Conservation (phyloP, 2,797 vertebrate species). For the Melanotaenia boesemani region DNA sequence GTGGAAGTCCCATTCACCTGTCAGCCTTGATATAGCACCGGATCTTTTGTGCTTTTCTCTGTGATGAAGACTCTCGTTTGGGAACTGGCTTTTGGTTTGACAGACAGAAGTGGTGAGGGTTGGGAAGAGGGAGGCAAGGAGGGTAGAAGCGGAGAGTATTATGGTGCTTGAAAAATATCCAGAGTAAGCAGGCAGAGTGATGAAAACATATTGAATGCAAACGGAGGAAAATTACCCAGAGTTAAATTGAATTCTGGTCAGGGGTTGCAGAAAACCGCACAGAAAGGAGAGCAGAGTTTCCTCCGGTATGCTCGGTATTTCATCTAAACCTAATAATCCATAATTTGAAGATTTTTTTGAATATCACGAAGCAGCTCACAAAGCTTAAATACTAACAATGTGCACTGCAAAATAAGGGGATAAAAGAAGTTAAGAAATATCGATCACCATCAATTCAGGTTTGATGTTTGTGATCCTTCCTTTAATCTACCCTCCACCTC, state of each 20-base stretch:
- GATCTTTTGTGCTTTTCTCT: conserved; percentile 65
- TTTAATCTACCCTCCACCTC: conserved; percentile 15
- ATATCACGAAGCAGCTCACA: conserved; percentile 33
- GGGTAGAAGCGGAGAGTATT: not conserved
- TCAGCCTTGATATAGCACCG: conserved; percentile 57
- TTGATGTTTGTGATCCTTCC: conserved; percentile 45
- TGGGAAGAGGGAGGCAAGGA: not conserved
- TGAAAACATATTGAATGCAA: conserved; percentile 72
- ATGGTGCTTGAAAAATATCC: conserved; percentile 52
- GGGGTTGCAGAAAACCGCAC: conserved; percentile 49
- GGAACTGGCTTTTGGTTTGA: conserved; percentile 67
- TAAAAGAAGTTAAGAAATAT: conserved; percentile 32
- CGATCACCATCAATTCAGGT: conserved; percentile 26
- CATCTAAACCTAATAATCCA: conserved; percentile 15
- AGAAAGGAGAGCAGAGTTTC: conserved; percentile 15
- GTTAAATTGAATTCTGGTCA: conserved; percentile 74
- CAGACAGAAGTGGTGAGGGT: conserved; percentile 29
- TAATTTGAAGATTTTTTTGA: conserved; percentile 37
- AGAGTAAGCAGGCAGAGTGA: conserved; percentile 67
- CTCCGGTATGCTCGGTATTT: conserved; percentile 14
- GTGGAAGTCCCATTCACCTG: conserved; percentile 73
- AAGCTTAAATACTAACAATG: conserved; percentile 54
- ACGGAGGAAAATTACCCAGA: conserved; percentile 65
- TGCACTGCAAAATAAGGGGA: conserved; percentile 23
- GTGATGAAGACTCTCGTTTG: conserved; percentile 67